A percentile compares a stretch with the other conserved stretches of the same genome.
phyloP scores from a whole-genome alignment of 2,888 invertebrate species.

The Ptilodon capucinus region DNA sequence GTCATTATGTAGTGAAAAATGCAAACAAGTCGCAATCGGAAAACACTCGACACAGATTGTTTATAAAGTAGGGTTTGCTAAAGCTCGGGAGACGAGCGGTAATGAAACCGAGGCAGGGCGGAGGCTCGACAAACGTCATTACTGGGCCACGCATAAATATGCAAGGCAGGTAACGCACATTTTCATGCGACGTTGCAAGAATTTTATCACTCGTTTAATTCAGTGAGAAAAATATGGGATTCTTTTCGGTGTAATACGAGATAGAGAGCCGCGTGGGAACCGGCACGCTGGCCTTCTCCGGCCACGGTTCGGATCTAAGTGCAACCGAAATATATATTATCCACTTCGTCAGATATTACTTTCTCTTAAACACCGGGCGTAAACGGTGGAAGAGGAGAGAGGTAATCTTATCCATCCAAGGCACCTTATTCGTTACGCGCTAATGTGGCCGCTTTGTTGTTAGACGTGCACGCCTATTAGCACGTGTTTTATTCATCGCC shows the following conservation, averaged over 20 bases:
- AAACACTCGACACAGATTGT: conserved; percentile 73
- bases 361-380: conserved; percentile 68
- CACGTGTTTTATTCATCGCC: conserved; percentile 72
- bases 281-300: conserved; percentile 55
- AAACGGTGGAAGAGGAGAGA: conserved; percentile 56
- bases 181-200: conserved; percentile 82
- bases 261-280: conserved; percentile 76
- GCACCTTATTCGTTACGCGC: conserved; percentile 64
- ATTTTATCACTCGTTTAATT: conserved; percentile 82
- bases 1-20: conserved; percentile 54
- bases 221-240: conserved; percentile 77
- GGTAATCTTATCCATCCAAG: conserved; percentile 74
- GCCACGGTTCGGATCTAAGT: conserved; percentile 68
- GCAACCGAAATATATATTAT: conserved; percentile 74
- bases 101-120: conserved; percentile 66
- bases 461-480: conserved; percentile 63
- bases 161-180: conserved; percentile 83
- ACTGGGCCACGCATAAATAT: conserved; percentile 80
- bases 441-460: conserved; percentile 70
- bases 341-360: conserved; percentile 74
- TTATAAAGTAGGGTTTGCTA: conserved; percentile 66
- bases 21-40: conserved; percentile 64
- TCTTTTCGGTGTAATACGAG: conserved; percentile 74
- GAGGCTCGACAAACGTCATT: conserved; percentile 79
- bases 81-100: conserved; percentile 60